Evolutionary conservation across 2,888 invertebrate species (phyloP).

Genomic region (Melipona bicolor): DNA sequence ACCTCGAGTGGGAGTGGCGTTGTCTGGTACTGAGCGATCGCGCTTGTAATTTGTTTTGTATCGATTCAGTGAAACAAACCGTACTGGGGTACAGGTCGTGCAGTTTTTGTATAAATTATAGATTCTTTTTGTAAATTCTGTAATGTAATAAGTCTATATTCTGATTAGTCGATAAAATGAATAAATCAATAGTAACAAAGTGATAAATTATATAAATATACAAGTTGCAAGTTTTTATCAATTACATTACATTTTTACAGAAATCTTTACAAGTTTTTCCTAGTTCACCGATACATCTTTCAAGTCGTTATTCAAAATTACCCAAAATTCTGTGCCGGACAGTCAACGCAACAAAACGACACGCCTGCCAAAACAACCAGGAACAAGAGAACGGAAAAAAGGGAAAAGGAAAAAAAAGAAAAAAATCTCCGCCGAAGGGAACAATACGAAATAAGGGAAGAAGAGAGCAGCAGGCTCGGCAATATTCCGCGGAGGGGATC

Average conservation of each 20-base stretch:
- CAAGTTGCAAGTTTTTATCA: background rate
- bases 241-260: too few relatives aligned
- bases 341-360: background rate
- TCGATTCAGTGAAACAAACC: too few relatives aligned
- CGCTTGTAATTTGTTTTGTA: too few relatives aligned
- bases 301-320: background rate
- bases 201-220: too few relatives aligned
- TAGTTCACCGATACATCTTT: too few relatives aligned
- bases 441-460: slow-evolving; percentile 4
- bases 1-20: too few relatives aligned
- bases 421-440: background rate
- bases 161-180: background rate
- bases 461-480: background rate
- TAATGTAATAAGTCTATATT: too few relatives aligned
- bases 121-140: too few relatives aligned
- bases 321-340: background rate
- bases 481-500: slow-evolving; percentile 1
- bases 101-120: too few relatives aligned
- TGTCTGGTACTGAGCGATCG: too few relatives aligned
- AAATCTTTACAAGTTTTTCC: too few relatives aligned
- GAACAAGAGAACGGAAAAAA: background rate
- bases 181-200: background rate
- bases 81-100: too few relatives aligned
- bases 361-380: background rate
- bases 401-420: background rate